Percentiles rank a stretch among this genome's conserved stretches.
Evolutionary conservation across 2,888 invertebrate genomes (phyloP).

Genomic region (Leptinotarsa haldemani): DNA sequence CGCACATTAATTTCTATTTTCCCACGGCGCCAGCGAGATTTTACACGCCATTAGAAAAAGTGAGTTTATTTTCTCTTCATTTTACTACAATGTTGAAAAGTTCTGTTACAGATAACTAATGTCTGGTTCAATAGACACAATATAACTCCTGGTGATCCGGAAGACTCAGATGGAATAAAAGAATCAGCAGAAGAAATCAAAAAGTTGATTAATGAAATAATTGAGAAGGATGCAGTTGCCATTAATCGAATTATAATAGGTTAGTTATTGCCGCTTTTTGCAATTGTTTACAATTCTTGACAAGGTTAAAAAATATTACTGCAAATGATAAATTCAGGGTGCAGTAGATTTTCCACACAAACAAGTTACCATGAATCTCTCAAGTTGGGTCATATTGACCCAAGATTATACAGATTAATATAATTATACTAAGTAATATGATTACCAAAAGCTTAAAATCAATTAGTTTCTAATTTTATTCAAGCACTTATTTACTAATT

Average conservation of each 20-base stretch:
- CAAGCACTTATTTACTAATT: no score
- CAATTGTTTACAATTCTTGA: no score
- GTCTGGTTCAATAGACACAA: constrained; percentile 85
- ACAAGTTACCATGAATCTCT: no score
- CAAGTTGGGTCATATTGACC: no score
- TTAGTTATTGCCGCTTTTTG: constrained; percentile 53
- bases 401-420: no score
- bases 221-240: constrained; percentile 73
- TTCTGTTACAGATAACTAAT: constrained; percentile 65
- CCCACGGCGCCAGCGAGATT: constrained; percentile 83
- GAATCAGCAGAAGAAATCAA: constrained; percentile 70
- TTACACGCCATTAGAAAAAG: constrained; percentile 70
- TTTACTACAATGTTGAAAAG: not conserved
- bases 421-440: no score
- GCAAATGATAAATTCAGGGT: no score
- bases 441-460: no score
- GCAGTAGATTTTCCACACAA: no score
- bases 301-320: no score
- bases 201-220: constrained; percentile 74
- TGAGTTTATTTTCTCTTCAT: constrained; percentile 45
- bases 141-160: constrained; percentile 72
- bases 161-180: constrained; percentile 72
- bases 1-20: constrained; percentile 80
- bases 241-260: constrained; percentile 78
- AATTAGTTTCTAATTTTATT: no score